Evolutionary conservation across 2,888 invertebrate species (phyloP), one percentile per base, ranked within the genome.

Genomic region (Meiosimyza platycephala): DNA sequence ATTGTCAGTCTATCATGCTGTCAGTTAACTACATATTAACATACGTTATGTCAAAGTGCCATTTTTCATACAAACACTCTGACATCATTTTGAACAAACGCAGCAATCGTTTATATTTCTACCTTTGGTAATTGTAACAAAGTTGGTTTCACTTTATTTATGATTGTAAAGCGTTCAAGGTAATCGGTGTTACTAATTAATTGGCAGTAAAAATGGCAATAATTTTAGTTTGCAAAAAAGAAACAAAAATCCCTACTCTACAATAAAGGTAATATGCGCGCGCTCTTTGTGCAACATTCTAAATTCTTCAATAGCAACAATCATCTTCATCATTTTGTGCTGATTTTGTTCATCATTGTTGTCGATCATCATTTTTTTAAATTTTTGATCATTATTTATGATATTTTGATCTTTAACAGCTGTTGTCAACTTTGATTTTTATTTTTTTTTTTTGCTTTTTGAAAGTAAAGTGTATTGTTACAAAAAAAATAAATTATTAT

Each of bases 291-390:
- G 50, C 50, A 40, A 67, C 66, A 52, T 67, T 67, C 66, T 67
- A 67, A 55, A 67, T 55, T 67, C 66, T 67, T 67, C 66, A 16
- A 67, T 67, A 67, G 55, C 47, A 47, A 40, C 55, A 55, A n/a
- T 51, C 52, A 52, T 65, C 65, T 67, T 67, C 66, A 40, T 15
- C n/a, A 40, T n/a, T 7, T 54, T n/a, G 66, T 54, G n/a, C 33
- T 55, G 66, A 66, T 33, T 15, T 51, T 48, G 48, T 9, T 6
- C 40, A 9, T 40, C 40, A 40, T 40, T 40, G 6, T 40, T 40
- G 40, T 40, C 9, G 40, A 40, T 40, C 6, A 40, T 40, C 40
- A 40, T 40, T 40, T 40, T 28, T 22, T n/a, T n/a, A n/a, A n/a
- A n/a, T n/a, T n/a, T n/a, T 40, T 40, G 40, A 40, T 40, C 40